Percentiles rank a stretch among this genome's conserved stretches.
Conservation (phyloP, 2,113 vertebrate genomes). For the Dipodomys spectabilis region DNA sequence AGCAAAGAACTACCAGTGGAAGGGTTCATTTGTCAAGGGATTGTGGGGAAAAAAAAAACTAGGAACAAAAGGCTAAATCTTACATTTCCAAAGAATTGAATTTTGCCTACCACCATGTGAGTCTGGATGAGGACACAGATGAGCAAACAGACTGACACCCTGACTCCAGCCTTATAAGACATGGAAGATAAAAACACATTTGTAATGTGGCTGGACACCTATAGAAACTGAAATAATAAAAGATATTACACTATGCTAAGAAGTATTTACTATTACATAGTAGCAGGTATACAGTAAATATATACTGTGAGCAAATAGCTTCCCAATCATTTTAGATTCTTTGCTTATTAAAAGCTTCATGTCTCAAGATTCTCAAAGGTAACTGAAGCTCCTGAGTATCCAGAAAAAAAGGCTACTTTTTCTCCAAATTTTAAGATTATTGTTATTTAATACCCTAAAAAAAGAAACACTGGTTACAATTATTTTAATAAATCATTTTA, state of each 20-base stretch:
- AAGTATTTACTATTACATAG: not conserved
- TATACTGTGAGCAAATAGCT: not conserved
- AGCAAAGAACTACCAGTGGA: not conserved
- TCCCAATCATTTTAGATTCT: not conserved
- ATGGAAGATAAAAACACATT: not conserved
- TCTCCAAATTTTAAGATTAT: not conserved
- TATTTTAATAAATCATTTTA: not conserved
- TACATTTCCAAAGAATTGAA: not conserved
- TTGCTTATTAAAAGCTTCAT: not conserved
- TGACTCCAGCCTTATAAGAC: not conserved
- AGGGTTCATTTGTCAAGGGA: not conserved
- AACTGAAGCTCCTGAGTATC: not conserved
- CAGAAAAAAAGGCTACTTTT: not conserved
- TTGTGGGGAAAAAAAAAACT: not conserved
- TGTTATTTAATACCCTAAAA: not conserved
- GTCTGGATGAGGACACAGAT: not conserved
- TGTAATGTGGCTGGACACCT: not conserved
- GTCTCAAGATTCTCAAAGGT: not conserved
- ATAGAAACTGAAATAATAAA: not conserved
- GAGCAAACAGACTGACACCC: not conserved
- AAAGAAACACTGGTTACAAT: not conserved
- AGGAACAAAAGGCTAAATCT: not conserved
- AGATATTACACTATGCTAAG: not conserved
- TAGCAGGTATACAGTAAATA: not conserved
- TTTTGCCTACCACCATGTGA: not conserved